Conservation (phyloP, 2,888 invertebrate genomes). For the Polydrusus cervinus region DNA sequence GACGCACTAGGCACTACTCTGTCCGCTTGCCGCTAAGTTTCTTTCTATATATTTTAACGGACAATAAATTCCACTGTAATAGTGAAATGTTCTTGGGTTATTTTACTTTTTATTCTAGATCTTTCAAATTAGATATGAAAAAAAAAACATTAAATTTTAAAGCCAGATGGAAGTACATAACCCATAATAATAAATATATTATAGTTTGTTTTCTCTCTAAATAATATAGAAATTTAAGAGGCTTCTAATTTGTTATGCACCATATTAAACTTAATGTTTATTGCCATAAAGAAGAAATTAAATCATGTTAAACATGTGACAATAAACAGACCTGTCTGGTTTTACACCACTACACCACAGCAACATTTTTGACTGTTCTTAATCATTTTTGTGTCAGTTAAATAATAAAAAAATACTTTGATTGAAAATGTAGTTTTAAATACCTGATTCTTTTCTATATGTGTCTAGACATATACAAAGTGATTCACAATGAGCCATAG, state of each 20-base stretch:
- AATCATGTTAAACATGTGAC: constrained; percentile 18
- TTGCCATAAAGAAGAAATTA: constrained; percentile 13
- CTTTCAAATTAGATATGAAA: too few species aligned
- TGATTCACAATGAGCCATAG: neutral
- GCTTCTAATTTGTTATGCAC: constrained; percentile 2
- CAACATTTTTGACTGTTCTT: constrained; percentile 1
- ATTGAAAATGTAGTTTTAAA: neutral
- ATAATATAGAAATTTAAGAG: constrained; percentile 6
- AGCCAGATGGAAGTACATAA: too few species aligned
- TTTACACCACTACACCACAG: neutral
- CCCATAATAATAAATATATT: too few species aligned
- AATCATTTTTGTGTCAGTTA: neutral
- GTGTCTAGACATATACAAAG: neutral
- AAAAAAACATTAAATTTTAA: too few species aligned
- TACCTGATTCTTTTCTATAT: too few species aligned
- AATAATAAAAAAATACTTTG: neutral
- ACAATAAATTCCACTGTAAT: too few species aligned
- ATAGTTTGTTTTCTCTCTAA: too few species aligned
- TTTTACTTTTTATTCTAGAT: too few species aligned
- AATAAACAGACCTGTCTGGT: constrained; percentile 9
- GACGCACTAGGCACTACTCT: too few species aligned
- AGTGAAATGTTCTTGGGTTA: too few species aligned
- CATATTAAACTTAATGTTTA: constrained; percentile 20
- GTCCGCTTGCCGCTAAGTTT: too few species aligned
- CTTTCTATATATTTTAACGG: too few species aligned